Base-by-base conservation (phyloP, 37 sponge, comb jelly and placozoan species). In the Crambe crambe region DNA sequence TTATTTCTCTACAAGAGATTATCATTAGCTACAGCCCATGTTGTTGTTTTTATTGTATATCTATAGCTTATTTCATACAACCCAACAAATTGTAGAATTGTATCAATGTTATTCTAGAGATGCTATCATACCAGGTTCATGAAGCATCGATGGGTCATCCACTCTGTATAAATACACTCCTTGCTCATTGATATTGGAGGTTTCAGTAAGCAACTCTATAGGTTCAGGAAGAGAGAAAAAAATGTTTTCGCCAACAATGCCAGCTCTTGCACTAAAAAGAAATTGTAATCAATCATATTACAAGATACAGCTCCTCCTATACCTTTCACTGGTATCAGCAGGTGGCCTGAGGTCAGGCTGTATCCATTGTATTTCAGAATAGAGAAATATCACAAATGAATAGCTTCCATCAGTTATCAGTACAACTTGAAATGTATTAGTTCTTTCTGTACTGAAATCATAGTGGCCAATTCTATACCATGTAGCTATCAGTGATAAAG, bases 371-470 rank as follows among this genome's bases (percentile, higher is more conserved):
- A 69, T 6, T 20, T 38, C 70, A 39, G 70, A 38, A 34, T 69
- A 69, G 23, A 69, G 38, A 69, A 69, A 69, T 20, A 69, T 27
- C 41, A 69, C 70, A 69, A 69, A 69, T 35, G 70, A 69, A 4
- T 31, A 12, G 9, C 8, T 9, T 35, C 70, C 70, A 69, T 69
- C 70, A 35, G 41, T 69, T 6, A 69, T 32, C 9, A 69, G 41
- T 4, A 69, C 9, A 17, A 32, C 38, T 69, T 69, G 70, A 38
- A 39, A 69, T 34, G 70, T 69, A 37, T 69, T 69, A 31, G 32
- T 26, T 30, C 15, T 8, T 17, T 31, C 29, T 63, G 32, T 31
- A 17, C 32, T 26, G 6, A 8, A 31, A 9, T 47, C 12, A 47
- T 47, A 47, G 51, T 47, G 51, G 12, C 51, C 51, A 47, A 47